Percentiles rank a stretch among this genome's conserved stretches.
phyloP scores from a whole-genome alignment of 2,113 vertebrate genomes.

The Cranoglanis bouderius region DNA sequence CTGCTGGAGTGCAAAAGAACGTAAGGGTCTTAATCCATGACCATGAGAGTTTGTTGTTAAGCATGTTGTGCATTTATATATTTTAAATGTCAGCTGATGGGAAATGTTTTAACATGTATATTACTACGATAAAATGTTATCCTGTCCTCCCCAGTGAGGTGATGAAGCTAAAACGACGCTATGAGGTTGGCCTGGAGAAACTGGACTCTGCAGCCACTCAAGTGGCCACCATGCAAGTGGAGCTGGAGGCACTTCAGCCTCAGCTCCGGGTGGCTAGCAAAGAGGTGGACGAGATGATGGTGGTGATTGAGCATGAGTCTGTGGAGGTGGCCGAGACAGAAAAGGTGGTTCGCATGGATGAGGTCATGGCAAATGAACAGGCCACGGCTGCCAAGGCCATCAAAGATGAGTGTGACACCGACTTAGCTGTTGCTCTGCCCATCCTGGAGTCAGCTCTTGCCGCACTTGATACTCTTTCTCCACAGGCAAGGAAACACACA shows the following conservation, averaged over 20 bases:
- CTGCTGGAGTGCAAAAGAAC: conserved; percentile 80
- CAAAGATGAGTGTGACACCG: conserved; percentile 89
- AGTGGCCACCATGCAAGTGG: conserved; percentile 83
- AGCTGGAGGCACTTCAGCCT: conserved; percentile 86
- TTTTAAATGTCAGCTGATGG: neutral
- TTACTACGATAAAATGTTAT: neutral
- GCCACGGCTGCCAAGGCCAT: conserved; percentile 88
- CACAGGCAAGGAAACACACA: conserved; percentile 70
- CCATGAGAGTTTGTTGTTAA: neutral
- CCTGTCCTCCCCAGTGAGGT: conserved; percentile 73
- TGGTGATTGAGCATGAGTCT: conserved; percentile 83
- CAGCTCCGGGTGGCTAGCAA: conserved; percentile 82
- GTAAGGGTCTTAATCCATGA: conserved; percentile 67
- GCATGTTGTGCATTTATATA: neutral
- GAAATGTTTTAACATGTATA: neutral
- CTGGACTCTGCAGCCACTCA: conserved; percentile 83
- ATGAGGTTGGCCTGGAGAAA: conserved; percentile 87
- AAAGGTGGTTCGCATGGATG: conserved; percentile 84
- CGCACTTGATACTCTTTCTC: conserved; percentile 84
- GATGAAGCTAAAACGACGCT: conserved; percentile 83
- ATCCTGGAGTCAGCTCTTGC: conserved; percentile 81
- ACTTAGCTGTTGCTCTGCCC: conserved; percentile 83
- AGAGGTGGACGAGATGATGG: conserved; percentile 86
- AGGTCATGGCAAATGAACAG: conserved; percentile 82
- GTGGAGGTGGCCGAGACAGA: conserved; percentile 85